Conservation (phyloP, 2,797 vertebrate genomes). For the Coregonus suidteri region DNA sequence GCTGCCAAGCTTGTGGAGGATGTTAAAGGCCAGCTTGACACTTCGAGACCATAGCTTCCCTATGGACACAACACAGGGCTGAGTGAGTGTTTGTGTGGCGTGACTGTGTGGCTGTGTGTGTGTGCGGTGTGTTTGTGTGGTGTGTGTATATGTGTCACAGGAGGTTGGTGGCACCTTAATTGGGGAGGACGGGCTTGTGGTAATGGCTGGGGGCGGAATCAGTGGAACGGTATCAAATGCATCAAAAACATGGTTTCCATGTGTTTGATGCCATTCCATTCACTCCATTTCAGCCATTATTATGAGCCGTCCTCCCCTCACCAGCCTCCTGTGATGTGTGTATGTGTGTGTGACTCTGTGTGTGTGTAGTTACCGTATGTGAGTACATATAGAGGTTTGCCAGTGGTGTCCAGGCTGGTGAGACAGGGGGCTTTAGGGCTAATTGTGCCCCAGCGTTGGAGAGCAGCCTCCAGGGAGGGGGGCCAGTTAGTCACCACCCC, state of each 20-base stretch:
- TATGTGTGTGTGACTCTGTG: neutral
- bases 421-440: conserved; percentile 97
- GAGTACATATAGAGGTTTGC: conserved; percentile 95
- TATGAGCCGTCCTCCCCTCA: too few species aligned
- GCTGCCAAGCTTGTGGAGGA: conserved; percentile 98
- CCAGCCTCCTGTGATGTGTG: neutral
- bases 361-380: conserved; percentile 84
- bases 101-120: too few species aligned
- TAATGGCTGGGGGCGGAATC: too few species aligned
- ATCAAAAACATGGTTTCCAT: too few species aligned
- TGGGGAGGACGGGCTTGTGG: too few species aligned
- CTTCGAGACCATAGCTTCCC: conserved; percentile 99
- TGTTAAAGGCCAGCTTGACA: conserved; percentile 99
- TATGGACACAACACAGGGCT: conserved; percentile 60
- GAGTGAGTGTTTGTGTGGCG: conserved; percentile 6
- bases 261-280: too few species aligned
- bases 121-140: neutral
- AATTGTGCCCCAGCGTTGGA: conserved; percentile 98
- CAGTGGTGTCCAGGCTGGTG: conserved; percentile 98
- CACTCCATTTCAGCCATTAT: too few species aligned
- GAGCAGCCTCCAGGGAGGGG: conserved; percentile 92
- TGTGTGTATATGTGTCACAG: too few species aligned
- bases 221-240: too few species aligned
- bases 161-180: too few species aligned
- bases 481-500: conserved; percentile 99